Percentiles rank a stretch among this genome's conserved stretches.
Conservation (phyloP, 2,888 invertebrate species). For the Caenorhabditis uteleia region DNA sequence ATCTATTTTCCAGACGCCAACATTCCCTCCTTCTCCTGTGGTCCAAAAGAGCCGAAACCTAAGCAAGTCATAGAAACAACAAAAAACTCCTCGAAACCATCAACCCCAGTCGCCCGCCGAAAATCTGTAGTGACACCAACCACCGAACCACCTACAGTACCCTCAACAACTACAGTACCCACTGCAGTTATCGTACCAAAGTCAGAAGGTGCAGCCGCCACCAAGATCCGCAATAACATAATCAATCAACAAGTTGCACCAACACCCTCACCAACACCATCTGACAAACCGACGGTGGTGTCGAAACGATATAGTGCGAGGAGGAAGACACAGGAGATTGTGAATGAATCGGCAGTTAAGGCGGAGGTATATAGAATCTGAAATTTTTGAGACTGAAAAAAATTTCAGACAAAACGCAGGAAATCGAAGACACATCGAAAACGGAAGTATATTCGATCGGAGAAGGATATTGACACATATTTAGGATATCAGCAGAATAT, state of each 20-base stretch:
- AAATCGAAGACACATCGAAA: conserved; percentile 41
- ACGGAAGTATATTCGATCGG: conserved; percentile 49
- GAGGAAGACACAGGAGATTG: conserved; percentile 64
- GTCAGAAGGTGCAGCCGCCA: conserved; percentile 54
- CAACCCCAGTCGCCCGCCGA: conserved; percentile 17
- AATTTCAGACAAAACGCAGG: conserved; percentile 3
- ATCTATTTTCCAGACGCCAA: conserved; percentile 26
- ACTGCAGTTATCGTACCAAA: conserved; percentile 25
- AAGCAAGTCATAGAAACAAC: conserved; percentile 6
- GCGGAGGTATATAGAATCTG: conserved; percentile 26
- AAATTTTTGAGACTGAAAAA: neutral
- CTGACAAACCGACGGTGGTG: conserved; percentile 14
- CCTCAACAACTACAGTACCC: conserved; percentile 3
- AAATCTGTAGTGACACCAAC: conserved; percentile 11
- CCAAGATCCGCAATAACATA: conserved; percentile 45
- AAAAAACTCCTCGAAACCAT: conserved; percentile 18
- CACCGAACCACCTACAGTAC: conserved; percentile 1
- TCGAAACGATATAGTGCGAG: conserved; percentile 40
- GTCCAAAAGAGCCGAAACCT: conserved; percentile 14
- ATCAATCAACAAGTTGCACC: conserved; percentile 5
- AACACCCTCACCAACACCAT: too few relatives aligned
- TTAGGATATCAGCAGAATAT: conserved; percentile 55
- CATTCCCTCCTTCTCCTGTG: conserved; percentile 25
- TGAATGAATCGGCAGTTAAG: conserved; percentile 45
- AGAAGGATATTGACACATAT: conserved; percentile 60